Evolutionary conservation across 1,140 invertebrate genomes (phyloP).

Genomic region (Philaenus spumarius): DNA sequence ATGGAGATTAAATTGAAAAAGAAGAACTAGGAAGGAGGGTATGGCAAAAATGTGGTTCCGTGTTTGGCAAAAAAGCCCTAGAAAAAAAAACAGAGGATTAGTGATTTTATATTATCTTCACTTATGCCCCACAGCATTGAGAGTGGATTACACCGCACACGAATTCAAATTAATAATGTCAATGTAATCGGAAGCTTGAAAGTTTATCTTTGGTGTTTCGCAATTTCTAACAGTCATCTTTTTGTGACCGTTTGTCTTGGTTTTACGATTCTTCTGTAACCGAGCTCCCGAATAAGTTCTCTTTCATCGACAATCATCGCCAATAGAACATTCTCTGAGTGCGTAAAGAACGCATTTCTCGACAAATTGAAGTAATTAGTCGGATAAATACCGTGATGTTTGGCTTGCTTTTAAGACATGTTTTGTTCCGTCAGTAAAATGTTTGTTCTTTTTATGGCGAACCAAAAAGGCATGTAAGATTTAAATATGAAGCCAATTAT

Average conservation of each 20-base stretch:
- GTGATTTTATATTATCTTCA: slow-evolving; percentile 24
- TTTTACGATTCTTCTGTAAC: no score
- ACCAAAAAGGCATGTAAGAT: slow-evolving; percentile 35
- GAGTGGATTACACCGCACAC: slow-evolving; percentile 14
- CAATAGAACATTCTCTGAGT: slow-evolving; percentile 36
- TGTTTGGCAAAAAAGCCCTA: no score
- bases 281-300: slow-evolving; percentile 22
- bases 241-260: slow-evolving; percentile 13
- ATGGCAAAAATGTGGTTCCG: no score
- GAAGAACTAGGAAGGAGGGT: no score
- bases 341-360: slow-evolving; percentile 31
- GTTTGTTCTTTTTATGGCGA: slow-evolving; percentile 34
- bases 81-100: no score
- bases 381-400: slow-evolving; percentile 20
- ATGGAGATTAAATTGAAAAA: no score
- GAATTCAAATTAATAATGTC: slow-evolving; percentile 23
- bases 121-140: no score
- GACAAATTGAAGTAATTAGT: no score
- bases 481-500: no score
- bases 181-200: no score
- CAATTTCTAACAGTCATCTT: slow-evolving; percentile 16
- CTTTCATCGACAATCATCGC: slow-evolving; percentile 32
- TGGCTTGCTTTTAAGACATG: slow-evolving; percentile 25
- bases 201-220: slow-evolving; percentile 18
- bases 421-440: slow-evolving; percentile 30